Percentiles rank a stretch among this genome's conserved stretches.
Evolutionary conservation across 2,113 vertebrate species (phyloP).

Genomic region (Gymnarchus niloticus): DNA sequence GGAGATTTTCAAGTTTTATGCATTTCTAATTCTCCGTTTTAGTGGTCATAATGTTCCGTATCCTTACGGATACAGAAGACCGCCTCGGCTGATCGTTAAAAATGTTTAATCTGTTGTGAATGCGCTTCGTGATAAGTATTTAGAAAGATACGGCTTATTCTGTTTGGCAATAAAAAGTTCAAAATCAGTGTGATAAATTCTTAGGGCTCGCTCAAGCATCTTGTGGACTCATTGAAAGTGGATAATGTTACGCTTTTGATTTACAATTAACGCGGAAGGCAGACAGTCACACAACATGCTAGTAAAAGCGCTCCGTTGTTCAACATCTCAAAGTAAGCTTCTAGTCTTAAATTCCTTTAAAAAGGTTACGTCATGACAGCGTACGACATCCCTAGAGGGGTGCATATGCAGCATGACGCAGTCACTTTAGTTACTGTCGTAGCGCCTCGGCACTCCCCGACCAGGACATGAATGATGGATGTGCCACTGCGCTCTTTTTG

Average conservation of each 20-base stretch:
- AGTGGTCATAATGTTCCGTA: not conserved
- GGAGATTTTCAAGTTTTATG: not conserved
- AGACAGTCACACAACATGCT: too few species aligned
- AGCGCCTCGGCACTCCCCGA: not conserved
- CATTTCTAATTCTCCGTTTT: not conserved
- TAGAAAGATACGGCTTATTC: not conserved
- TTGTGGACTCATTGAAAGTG: too few species aligned
- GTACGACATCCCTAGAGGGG: not conserved
- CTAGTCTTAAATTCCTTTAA: not conserved
- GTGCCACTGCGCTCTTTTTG: not conserved
- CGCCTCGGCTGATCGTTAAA: too few species aligned
- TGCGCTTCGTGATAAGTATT: too few species aligned
- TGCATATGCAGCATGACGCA: not conserved
- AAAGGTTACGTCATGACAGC: not conserved
- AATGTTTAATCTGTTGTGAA: too few species aligned
- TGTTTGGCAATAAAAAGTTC: not conserved
- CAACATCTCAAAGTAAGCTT: too few species aligned
- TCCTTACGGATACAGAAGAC: too few species aligned
- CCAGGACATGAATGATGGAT: not conserved
- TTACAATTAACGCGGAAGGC: too few species aligned
- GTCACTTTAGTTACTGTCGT: not conserved
- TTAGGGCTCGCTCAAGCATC: not conserved
- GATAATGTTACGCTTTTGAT: too few species aligned
- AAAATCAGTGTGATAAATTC: not conserved
- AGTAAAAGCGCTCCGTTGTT: too few species aligned